Conservation (phyloP, 2,113 vertebrate species). For the Sarotherodon lohbergeri region DNA sequence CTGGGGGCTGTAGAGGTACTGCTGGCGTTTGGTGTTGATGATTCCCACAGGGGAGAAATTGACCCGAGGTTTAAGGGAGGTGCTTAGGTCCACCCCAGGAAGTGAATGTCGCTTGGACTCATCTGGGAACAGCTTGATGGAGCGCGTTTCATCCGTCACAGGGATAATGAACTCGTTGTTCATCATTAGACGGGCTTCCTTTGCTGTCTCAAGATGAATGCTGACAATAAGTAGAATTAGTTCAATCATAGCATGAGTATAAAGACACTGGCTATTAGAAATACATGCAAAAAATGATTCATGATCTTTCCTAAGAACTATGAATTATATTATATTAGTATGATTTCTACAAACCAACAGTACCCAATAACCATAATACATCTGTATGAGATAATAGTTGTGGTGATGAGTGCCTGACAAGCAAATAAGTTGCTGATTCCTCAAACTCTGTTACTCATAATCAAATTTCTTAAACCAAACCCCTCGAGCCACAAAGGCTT, state of each 20-base stretch:
- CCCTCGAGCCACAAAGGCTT: neutral
- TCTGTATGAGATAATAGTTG: neutral
- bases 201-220: slow-evolving; percentile 88
- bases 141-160: slow-evolving; percentile 86
- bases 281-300: neutral
- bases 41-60: slow-evolving; percentile 84
- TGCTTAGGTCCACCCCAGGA: slow-evolving; percentile 87
- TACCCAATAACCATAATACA: neutral
- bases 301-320: neutral
- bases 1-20: slow-evolving; percentile 82
- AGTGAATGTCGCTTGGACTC: slow-evolving; percentile 85
- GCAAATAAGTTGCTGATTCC: neutral
- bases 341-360: neutral
- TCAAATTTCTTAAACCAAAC: neutral
- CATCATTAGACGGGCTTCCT: slow-evolving; percentile 95
- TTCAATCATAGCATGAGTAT: neutral
- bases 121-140: slow-evolving; percentile 84
- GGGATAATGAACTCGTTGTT: slow-evolving; percentile 98
- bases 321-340: neutral
- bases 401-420: neutral
- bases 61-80: slow-evolving; percentile 84
- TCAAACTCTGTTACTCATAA: neutral
- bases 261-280: neutral
- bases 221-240: slow-evolving; percentile 53
- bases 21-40: slow-evolving; percentile 75